phyloP scores from a whole-genome alignment of 2,888 invertebrate genomes.

The Heliconius cydno region DNA sequence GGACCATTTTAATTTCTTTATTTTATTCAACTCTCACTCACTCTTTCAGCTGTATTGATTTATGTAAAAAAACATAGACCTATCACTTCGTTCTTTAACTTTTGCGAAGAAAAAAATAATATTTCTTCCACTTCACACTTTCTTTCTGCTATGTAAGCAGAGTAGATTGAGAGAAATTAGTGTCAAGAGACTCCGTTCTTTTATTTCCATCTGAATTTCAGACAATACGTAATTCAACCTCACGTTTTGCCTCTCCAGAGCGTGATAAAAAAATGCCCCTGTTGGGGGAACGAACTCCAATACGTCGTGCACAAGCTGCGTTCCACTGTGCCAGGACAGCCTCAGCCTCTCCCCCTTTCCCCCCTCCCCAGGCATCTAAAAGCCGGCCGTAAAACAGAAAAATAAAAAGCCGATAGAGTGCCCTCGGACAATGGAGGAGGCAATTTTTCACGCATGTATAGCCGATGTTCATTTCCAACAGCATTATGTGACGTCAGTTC shows the following conservation, averaged over 20 bases:
- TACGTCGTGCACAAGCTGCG: neutral
- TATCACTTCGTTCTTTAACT: no score
- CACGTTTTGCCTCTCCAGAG: neutral
- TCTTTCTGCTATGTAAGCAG: no score
- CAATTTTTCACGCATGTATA: slow-evolving; percentile 50
- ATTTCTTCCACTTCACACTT: neutral
- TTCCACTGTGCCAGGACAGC: no score
- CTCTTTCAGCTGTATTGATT: no score
- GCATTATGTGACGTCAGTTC: slow-evolving; percentile 44
- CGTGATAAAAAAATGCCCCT: neutral
- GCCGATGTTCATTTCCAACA: slow-evolving; percentile 43
- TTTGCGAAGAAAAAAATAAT: no score
- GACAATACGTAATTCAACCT: neutral
- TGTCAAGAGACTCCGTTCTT: no score
- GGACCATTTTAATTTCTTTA: no score
- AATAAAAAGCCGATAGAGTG: slow-evolving; percentile 49
- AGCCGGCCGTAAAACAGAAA: slow-evolving; percentile 49
- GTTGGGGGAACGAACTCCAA: no score
- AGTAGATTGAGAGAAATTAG: neutral
- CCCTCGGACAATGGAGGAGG: slow-evolving; percentile 45
- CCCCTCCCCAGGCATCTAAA: slow-evolving; percentile 41
- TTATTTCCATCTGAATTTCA: neutral
- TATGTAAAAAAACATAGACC: no score
- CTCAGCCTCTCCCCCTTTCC: neutral
- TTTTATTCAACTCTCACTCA: no score